phyloP scores from a whole-genome alignment of 1,140 invertebrate species.

The Heterodera carotae region DNA sequence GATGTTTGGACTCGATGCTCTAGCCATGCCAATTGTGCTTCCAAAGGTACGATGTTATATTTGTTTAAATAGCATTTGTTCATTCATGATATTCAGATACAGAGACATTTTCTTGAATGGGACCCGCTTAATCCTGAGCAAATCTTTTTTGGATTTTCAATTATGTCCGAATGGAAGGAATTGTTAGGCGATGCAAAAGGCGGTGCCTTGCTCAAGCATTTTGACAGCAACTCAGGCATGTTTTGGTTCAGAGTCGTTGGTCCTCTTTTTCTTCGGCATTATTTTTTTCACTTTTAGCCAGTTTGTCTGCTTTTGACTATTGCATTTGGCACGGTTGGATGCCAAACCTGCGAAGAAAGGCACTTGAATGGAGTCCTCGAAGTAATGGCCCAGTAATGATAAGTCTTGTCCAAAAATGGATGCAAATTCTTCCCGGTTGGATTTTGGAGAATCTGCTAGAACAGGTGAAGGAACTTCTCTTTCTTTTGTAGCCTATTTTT shows the following conservation, averaged over 20 bases:
- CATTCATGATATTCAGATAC: slow-evolving; percentile 65
- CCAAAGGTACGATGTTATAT: slow-evolving; percentile 51
- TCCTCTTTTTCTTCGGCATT: too few species aligned
- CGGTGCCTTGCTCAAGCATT: slow-evolving; percentile 39
- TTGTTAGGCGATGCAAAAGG: slow-evolving; percentile 68
- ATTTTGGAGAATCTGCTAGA: slow-evolving; percentile 80
- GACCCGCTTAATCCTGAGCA: slow-evolving; percentile 72
- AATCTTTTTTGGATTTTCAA: slow-evolving; percentile 71
- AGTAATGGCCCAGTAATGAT: slow-evolving; percentile 74
- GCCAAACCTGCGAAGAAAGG: slow-evolving; percentile 76
- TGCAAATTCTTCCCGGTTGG: slow-evolving; percentile 78
- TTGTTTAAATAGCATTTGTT: slow-evolving; percentile 40
- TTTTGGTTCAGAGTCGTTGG: neutral
- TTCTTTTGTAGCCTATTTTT: neutral
- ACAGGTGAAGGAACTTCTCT: slow-evolving; percentile 68
- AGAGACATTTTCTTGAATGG: slow-evolving; percentile 72
- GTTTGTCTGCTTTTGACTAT: slow-evolving; percentile 54
- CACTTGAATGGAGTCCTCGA: slow-evolving; percentile 69
- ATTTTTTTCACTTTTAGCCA: slow-evolving; percentile 2
- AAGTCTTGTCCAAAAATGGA: slow-evolving; percentile 80
- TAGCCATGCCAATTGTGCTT: slow-evolving; percentile 68
- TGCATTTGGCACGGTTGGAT: slow-evolving; percentile 84
- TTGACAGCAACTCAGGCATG: slow-evolving; percentile 32
- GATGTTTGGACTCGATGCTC: slow-evolving; percentile 68
- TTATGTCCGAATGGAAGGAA: slow-evolving; percentile 77